phyloP scores from a whole-genome alignment of 2,797 vertebrate genomes.

The Hydrolagus colliei region DNA sequence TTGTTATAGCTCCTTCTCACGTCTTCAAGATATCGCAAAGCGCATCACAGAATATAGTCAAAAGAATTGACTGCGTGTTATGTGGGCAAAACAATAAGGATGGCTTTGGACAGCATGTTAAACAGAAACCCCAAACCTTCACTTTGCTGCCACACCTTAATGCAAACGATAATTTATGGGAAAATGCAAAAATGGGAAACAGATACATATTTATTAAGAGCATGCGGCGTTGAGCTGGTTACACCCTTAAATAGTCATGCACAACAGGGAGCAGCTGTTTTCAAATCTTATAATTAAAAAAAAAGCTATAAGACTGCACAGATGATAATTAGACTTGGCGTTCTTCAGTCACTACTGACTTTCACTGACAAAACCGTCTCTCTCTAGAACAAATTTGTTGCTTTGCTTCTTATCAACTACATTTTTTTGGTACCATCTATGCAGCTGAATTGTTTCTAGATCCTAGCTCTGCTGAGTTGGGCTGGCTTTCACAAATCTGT shows the following conservation, averaged over 20 bases:
- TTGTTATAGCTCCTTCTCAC: too few relatives aligned
- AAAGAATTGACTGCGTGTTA: too few relatives aligned
- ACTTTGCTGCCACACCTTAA: neutral
- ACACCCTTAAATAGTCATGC: neutral
- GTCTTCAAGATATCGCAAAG: too few relatives aligned
- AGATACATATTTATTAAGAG: conserved; percentile 15
- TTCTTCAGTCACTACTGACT: neutral
- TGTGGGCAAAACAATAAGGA: too few relatives aligned
- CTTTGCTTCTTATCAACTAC: neutral
- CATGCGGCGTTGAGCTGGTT: neutral
- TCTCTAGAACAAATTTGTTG: neutral
- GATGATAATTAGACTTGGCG: conserved; percentile 14
- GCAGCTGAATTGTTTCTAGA: neutral
- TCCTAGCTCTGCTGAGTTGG: neutral
- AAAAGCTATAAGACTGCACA: conserved; percentile 18
- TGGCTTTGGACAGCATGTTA: neutral
- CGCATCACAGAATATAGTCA: too few relatives aligned
- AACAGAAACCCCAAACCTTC: neutral
- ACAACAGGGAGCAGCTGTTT: conserved; percentile 24
- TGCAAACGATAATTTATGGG: neutral
- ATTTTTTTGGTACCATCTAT: neutral
- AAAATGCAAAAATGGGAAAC: neutral
- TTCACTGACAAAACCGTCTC: conserved; percentile 1
- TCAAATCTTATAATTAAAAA: conserved; percentile 5
- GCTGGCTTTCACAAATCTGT: neutral